Evolutionary conservation across 2,888 invertebrate genomes (phyloP).

Genomic region (Luperina testacea): DNA sequence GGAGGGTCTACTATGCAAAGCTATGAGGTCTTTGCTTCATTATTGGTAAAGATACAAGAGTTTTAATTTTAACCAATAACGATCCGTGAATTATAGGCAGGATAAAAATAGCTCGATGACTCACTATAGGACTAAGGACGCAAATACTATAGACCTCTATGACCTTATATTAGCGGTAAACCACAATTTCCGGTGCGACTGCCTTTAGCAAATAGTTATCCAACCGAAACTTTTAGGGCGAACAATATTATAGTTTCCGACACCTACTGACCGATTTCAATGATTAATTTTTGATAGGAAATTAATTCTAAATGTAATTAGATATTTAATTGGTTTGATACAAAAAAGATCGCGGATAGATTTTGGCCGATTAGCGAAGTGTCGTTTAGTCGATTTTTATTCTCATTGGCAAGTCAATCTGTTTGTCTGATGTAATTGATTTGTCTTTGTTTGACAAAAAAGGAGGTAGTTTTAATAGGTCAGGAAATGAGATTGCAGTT

Average conservation of each 20-base stretch:
- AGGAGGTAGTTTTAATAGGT: not conserved
- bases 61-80: too few relatives aligned
- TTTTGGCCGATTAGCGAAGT: conserved; percentile 34
- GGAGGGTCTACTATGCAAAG: too few relatives aligned
- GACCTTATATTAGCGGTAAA: conserved; percentile 20
- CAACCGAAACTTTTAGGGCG: conserved; percentile 1
- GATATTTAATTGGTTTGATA: conserved; percentile 19
- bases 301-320: conserved; percentile 29
- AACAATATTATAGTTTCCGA: conserved; percentile 13
- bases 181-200: conserved; percentile 21
- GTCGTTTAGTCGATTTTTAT: conserved; percentile 10
- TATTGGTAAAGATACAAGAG: too few relatives aligned
- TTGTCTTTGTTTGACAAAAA: conserved; percentile 17
- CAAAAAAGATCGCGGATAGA: conserved; percentile 36
- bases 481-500: too few relatives aligned
- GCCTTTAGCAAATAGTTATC: conserved; percentile 10
- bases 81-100: too few relatives aligned
- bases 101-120: conserved; percentile 36
- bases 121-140: conserved; percentile 25
- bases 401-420: conserved; percentile 21
- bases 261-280: conserved; percentile 45
- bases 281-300: conserved; percentile 37
- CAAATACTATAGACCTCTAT: conserved; percentile 26
- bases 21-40: too few relatives aligned
- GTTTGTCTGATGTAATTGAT: conserved; percentile 7